Evolutionary conservation across 2,113 vertebrate species (phyloP), one percentile per base, ranked within the genome.

Genomic region (Pterocles gutturalis): DNA sequence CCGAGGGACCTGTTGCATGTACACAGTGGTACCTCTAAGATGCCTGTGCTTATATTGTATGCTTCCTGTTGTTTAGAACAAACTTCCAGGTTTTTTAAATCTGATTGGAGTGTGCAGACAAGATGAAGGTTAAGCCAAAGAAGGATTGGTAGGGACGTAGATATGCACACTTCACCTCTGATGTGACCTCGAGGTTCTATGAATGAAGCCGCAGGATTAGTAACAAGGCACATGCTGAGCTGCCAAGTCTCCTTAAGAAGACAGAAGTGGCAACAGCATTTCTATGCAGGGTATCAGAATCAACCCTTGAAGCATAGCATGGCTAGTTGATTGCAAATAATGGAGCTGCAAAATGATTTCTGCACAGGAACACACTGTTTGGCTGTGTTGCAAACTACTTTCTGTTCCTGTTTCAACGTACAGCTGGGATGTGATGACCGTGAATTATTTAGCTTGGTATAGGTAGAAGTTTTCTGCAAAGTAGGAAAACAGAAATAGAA

Each of bases 311-410:
- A 93, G 81, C 72, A 53, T 2, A 57, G 65, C 48, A 33, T 49
- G 67, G 61, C 53, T 58, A 19, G 73, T 6, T 87, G 87, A 69
- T 91, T 64, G 93, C 93, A 87, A 91, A 87, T 93, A 94, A 79
- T 43, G 61, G 77, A 89, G 55, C 60, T 84, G 73, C 73, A 92
- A 65, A 89, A 46, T 49, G 5, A 70, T 92, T 92, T 69, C 83
- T 95, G 43, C 29, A 13, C 21, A 38, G 77, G 51, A 94, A 29
- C 26, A 6, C 46, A 10, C 12, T 51, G 11, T 49, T 80, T 77
- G 80, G 25, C 25, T 90, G 45, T 75, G 55, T 58, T 61, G 79
- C 45, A 73, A 29, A n/a, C 51, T 55, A 0, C 45, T 62, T 87
- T 83, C 72, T 2, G 0, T 28, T 24, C 20, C 13, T 2, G 0